Conservation (phyloP, 2,888 invertebrate genomes). For the Bellardia pandia region DNA sequence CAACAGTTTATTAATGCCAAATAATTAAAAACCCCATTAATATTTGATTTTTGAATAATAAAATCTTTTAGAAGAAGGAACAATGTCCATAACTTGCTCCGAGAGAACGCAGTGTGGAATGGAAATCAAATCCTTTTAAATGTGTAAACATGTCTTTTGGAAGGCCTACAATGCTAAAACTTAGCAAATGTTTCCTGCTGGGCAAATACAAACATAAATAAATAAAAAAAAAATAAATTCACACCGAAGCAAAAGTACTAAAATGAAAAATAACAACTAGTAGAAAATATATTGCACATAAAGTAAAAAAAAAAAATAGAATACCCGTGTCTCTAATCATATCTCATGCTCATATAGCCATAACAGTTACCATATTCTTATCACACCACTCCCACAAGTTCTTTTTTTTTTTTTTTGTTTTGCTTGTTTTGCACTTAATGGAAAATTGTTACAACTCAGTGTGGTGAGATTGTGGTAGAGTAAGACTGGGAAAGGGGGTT, state of each 20-base stretch:
- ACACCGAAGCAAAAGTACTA: background rate
- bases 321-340: background rate
- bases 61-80: too few species aligned
- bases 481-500: too few species aligned
- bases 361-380: background rate
- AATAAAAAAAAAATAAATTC: background rate
- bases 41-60: too few species aligned
- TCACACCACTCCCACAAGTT: constrained; percentile 19
- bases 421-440: background rate
- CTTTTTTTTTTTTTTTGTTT: background rate
- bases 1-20: too few species aligned
- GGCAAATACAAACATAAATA: background rate
- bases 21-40: too few species aligned
- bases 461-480: background rate
- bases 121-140: too few species aligned
- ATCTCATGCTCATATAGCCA: background rate
- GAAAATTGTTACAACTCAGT: constrained; percentile 3
- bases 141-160: too few species aligned
- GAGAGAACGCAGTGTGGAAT: too few species aligned
- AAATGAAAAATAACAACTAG: background rate
- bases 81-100: too few species aligned
- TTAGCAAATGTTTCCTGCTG: too few species aligned
- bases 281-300: background rate
- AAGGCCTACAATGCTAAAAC: too few species aligned
- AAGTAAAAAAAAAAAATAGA: background rate